Base-by-base conservation (phyloP, 2,113 vertebrate species). In the Pavo muticus region DNA sequence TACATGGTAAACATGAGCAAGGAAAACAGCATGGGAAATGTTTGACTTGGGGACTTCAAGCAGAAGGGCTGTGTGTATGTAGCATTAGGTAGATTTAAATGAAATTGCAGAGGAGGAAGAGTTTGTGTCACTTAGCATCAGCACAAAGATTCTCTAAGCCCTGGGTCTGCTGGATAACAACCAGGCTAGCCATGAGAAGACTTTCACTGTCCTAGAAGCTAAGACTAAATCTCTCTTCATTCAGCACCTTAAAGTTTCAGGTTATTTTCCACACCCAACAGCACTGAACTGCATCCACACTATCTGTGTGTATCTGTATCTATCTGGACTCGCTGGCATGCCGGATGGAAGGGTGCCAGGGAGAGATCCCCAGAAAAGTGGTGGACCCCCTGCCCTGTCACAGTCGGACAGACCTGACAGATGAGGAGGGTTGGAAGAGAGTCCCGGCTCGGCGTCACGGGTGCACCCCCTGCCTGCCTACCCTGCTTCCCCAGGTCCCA, bases 11-110 rank as follows among this genome's bases (percentile, higher is more conserved):
- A 27, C 9, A 18, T 20, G 32, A 59, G 6, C 0, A 0, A 91
- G 77, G 57, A 25, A 94, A 94, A 40, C 72, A 94, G 81, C 30
- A 57, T 5, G 9, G 65, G 68, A 86, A 91, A 45, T 27, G 91
- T 69, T 27, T 57, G 14, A 45, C 24, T 8, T 64, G 19, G 18
- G 45, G 6, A 52, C 27, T 47, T 63, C 35, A 57, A 4, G 32
- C 30, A 89, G 68, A 17, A 24, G 48, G 10, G 17, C 2, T 54
- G 29, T 50, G 37, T 11, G 37, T 61, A 45, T 21, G 4, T 8
- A 57, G 57, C 2, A 40, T 48, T 72, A 20, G n/a, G 24, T n/a
- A 69, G 60, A 77, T 37, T 73, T 39, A 67, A 30, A 67, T 0
- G 1, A 86, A 37, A n/a, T 13, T 45, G 40, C 4, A n/a, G 0